Base-by-base conservation (phyloP, 2,888 invertebrate genomes). In the Malthinus flaveolus region DNA sequence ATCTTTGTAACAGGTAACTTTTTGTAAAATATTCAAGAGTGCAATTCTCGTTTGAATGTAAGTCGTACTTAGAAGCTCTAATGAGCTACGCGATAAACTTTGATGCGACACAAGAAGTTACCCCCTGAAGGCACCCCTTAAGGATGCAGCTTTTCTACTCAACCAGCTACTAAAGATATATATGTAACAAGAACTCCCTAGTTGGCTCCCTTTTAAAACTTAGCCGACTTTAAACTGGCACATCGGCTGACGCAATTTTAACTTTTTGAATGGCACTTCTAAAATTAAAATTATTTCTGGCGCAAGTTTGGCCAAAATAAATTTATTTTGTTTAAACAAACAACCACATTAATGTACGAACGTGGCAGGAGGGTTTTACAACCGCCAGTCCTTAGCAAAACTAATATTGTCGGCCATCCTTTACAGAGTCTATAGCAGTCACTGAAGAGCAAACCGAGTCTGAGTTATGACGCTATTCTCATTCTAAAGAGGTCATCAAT, bases 141-240 rank as follows among this genome's bases (percentile, higher is more conserved):
- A 64, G 66, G 66, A 64, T 57, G 58, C 50, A 59, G 58, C 56
- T 62, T 56, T 49, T 58, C 39, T 61, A 64, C 64, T 59, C 23
- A 3, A 23, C 23, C 64, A 62, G 61, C 62, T 57, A 55, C 56
- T 23, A 23, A 56, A 33, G 47, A 64, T 59, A 65, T 67, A 65
- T 59, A 67, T 65, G 66, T 58, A 60, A 61, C 57, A 56, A 65
- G 52, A 64, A 63, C 58, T 63, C 66, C 64, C 68, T 52, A 60
- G 64, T 61, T 47, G 64, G 57, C 57, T 68, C 62, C 63, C 65
- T 66, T 63, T 59, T 56, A 62, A 67, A 65, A 64, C 57, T 67
- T 67, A 60, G 45, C 51, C 42, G 50, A 59, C 50, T 59, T 46
- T 50, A 51, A 56, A 48, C 49, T 49, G 37, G 55, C 49, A 52